These are phyloP conservation scores for Araneus ventricosus DNA, from an alignment of 1,140 invertebrate genomes.

Conservation along the genomic window DNA sequence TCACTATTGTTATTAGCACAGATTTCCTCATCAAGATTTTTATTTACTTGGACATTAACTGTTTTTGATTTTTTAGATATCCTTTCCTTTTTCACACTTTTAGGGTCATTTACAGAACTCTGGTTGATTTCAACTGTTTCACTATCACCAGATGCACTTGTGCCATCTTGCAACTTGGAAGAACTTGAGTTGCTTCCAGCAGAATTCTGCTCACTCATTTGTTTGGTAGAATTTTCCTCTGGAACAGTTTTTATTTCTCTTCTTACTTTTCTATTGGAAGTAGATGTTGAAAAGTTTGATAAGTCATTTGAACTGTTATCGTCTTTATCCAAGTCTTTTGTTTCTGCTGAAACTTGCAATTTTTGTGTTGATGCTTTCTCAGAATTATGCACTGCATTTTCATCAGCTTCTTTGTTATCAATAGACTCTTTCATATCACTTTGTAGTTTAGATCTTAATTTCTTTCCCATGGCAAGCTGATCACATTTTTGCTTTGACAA, in stretches of 20 bases:
- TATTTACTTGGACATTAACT: neutral
- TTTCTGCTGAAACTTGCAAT: neutral
- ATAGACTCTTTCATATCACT: too few relatives aligned
- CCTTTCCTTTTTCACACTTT: neutral
- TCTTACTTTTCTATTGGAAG: too few relatives aligned
- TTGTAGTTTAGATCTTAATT: too few relatives aligned
- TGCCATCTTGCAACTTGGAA: neutral
- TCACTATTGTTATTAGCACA: neutral
- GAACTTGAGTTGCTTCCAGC: too few relatives aligned
- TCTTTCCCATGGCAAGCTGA: too few relatives aligned
- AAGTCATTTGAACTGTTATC: neutral
- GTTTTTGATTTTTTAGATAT: neutral
- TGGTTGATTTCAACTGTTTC: neutral
- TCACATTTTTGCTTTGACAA: too few relatives aligned
- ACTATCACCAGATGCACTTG: neutral
- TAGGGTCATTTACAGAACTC: neutral
- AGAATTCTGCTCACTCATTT: too few relatives aligned
- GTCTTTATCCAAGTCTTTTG: neutral
- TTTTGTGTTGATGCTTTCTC: neutral
- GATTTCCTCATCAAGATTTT: neutral
- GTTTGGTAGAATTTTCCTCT: too few relatives aligned
- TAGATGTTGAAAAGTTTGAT: too few relatives aligned
- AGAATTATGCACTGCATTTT: neutral
- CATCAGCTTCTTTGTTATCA: neutral
- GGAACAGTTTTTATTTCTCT: too few relatives aligned